A percentile compares a stretch with the other conserved stretches of the same genome.
Evolutionary conservation across 2,797 vertebrate species (phyloP).

Genomic region (Hipposideros larvatus): DNA sequence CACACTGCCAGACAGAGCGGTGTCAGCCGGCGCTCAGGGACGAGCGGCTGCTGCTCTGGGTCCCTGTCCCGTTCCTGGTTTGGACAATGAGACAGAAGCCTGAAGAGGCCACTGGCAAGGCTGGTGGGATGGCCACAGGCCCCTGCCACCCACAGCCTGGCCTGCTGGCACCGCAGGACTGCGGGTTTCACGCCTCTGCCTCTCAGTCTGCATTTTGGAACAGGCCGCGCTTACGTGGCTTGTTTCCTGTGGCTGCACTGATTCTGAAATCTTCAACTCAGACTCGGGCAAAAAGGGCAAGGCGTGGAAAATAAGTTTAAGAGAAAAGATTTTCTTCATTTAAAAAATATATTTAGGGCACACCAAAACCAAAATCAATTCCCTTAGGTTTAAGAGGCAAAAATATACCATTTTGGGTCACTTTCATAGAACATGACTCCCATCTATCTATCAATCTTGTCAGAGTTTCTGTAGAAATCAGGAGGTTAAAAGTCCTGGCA

Average conservation of each 20-base stretch:
- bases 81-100: not conserved
- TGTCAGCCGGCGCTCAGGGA: not conserved
- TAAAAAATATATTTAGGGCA: not conserved
- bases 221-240: rapidly evolving
- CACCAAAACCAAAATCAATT: not conserved
- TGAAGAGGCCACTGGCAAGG: rapidly evolving
- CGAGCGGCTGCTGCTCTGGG: not conserved
- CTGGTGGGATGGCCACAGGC: rapidly evolving
- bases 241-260: rapidly evolving
- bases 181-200: rapidly evolving
- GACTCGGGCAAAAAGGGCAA: not conserved
- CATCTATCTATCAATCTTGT: not conserved
- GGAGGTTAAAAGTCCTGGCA: not conserved
- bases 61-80: not conserved
- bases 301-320: not conserved
- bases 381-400: not conserved
- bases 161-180: rapidly evolving
- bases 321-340: not conserved
- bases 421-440: not conserved
- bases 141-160: rapidly evolving
- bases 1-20: slow-evolving; percentile 32
- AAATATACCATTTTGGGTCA: not conserved
- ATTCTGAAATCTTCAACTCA: not conserved
- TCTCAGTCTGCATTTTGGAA: rapidly evolving
- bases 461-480: not conserved